A percentile compares a stretch with the other conserved stretches of the same genome.
These are phyloP conservation scores for Neofelis nebulosa DNA, from an alignment of 2,113 vertebrate species.

Conservation along the genomic window DNA sequence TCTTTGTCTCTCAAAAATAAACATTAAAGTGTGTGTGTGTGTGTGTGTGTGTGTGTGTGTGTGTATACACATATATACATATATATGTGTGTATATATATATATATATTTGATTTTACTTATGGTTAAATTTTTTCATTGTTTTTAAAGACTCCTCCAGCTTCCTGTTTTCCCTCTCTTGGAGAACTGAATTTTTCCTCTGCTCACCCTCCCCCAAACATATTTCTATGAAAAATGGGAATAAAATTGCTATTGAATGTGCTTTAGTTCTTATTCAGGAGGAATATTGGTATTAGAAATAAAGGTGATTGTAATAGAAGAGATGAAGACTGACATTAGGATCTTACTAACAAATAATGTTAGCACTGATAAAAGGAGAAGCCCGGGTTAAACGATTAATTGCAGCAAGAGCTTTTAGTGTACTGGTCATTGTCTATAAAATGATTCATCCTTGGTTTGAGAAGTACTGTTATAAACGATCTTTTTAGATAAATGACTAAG, in stretches of 20 bases:
- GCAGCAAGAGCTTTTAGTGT: neutral
- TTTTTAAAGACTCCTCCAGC: neutral
- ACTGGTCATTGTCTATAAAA: neutral
- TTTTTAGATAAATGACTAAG: neutral
- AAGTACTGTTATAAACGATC: neutral
- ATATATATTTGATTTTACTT: neutral
- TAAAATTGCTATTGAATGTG: constrained; percentile 28
- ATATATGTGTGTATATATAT: too few relatives aligned
- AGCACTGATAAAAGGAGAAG: neutral
- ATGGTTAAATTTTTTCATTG: neutral
- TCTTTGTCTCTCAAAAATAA: too few relatives aligned
- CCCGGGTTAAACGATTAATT: neutral
- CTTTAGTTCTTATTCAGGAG: constrained; percentile 39
- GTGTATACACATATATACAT: too few relatives aligned
- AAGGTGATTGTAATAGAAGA: neutral
- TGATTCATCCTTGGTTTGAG: neutral
- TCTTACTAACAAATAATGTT: neutral
- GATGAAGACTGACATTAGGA: neutral
- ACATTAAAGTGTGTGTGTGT: too few relatives aligned
- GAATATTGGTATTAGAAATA: neutral
- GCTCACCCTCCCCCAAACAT: neutral
- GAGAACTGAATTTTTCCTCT: neutral
- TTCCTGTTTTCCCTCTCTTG: neutral
- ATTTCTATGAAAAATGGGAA: neutral
- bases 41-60: too few relatives aligned